Conservation (phyloP, 2,113 vertebrate species). For the Haemorhous mexicanus region DNA sequence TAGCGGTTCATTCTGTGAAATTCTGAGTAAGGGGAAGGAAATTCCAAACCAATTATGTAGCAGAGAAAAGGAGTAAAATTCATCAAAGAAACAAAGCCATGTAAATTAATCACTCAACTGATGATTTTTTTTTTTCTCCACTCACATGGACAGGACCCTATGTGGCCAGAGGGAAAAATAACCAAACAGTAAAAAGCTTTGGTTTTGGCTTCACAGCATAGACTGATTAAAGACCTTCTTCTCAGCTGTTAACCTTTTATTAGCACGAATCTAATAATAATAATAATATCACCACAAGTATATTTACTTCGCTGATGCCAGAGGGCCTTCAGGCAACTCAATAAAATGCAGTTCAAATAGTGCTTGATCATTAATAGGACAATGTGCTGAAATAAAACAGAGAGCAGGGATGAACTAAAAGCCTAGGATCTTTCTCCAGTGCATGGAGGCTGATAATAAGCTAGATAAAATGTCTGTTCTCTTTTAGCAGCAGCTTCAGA, state of each 20-base stretch:
- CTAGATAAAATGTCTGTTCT: slow-evolving; percentile 29
- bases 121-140: neutral
- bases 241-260: slow-evolving; percentile 58
- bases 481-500: slow-evolving; percentile 26
- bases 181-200: slow-evolving; percentile 5
- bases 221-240: slow-evolving; percentile 59
- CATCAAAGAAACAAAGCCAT: slow-evolving; percentile 6
- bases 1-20: neutral
- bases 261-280: slow-evolving; percentile 59
- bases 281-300: slow-evolving; percentile 63
- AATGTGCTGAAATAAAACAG: slow-evolving; percentile 49
- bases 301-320: slow-evolving; percentile 60
- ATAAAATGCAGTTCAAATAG: slow-evolving; percentile 46
- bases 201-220: slow-evolving; percentile 43
- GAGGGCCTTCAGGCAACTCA: slow-evolving; percentile 45
- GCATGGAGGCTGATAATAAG: neutral
- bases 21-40: slow-evolving; percentile 48
- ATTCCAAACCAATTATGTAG: slow-evolving; percentile 50
- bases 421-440: slow-evolving; percentile 4
- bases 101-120: slow-evolving; percentile 10
- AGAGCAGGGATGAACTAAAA: slow-evolving; percentile 41
- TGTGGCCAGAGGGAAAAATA: neutral
- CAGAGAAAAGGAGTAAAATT: slow-evolving; percentile 31
- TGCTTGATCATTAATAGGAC: slow-evolving; percentile 49
- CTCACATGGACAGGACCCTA: neutral